Evolutionary conservation across 2,888 invertebrate genomes (phyloP).

Genomic region (Cerastis rubricosa): DNA sequence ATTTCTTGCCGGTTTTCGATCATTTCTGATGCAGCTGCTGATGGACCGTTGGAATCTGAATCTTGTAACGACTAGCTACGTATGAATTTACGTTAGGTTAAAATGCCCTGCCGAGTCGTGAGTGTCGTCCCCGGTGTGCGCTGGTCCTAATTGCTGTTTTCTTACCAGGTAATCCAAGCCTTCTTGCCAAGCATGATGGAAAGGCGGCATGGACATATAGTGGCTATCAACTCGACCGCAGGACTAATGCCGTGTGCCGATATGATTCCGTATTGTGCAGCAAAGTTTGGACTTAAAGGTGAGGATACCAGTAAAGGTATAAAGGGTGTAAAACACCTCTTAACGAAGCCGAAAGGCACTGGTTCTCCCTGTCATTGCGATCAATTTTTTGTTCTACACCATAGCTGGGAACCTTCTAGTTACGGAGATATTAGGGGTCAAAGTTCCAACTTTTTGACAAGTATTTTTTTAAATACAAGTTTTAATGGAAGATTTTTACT

Average conservation of each 20-base stretch:
- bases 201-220: conserved; percentile 84
- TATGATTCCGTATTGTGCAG: conserved; percentile 86
- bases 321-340: neutral
- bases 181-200: conserved; percentile 88
- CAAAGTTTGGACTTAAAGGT: conserved; percentile 87
- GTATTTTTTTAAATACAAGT: too few species aligned
- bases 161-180: conserved; percentile 83
- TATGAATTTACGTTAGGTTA: neutral
- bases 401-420: too few species aligned
- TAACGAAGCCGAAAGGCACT: too few species aligned
- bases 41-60: neutral
- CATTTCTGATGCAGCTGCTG: neutral
- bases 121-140: neutral
- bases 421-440: too few species aligned
- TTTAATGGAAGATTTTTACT: too few species aligned
- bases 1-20: neutral
- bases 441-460: too few species aligned
- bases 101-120: neutral
- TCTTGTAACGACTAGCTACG: neutral
- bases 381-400: too few species aligned
- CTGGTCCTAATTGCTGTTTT: neutral
- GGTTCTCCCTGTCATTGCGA: too few species aligned
- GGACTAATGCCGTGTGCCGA: conserved; percentile 84
- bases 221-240: conserved; percentile 86
- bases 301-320: neutral